A percentile compares a stretch with the other conserved stretches of the same genome.
Conservation (phyloP, 2,113 vertebrate species). For the Salvelinus fontinalis region DNA sequence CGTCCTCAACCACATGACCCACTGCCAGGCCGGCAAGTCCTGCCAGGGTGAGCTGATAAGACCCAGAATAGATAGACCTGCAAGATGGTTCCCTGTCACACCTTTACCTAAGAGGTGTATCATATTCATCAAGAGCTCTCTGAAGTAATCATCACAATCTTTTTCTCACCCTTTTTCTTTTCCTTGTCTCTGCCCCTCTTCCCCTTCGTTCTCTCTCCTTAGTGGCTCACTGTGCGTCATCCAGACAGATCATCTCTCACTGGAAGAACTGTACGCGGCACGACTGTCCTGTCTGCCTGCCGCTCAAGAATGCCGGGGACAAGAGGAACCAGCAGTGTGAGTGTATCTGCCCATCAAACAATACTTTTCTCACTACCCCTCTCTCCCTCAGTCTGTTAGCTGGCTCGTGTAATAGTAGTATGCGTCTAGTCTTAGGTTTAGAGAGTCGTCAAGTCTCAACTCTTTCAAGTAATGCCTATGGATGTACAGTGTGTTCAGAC, state of each 20-base stretch:
- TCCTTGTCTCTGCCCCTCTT: background rate
- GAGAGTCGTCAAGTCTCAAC: too few relatives aligned
- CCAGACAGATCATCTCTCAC: constrained; percentile 98
- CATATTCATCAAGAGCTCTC: background rate
- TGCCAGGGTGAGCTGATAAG: constrained; percentile 86
- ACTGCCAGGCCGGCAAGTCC: constrained; percentile 98
- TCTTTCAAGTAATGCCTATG: too few relatives aligned
- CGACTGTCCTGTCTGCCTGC: constrained; percentile 97
- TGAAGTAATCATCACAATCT: background rate
- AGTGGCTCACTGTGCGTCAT: constrained; percentile 98
- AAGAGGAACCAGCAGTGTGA: constrained; percentile 99
- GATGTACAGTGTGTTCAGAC: too few relatives aligned
- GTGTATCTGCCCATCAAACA: constrained; percentile 60
- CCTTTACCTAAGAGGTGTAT: background rate
- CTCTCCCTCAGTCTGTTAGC: background rate
- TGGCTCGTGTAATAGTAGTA: too few relatives aligned
- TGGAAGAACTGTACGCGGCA: constrained; percentile 99
- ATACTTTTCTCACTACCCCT: background rate
- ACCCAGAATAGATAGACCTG: background rate
- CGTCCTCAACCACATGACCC: constrained; percentile 98
- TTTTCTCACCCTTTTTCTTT: background rate
- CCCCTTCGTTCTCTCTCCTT: constrained; percentile 11
- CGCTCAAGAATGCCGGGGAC: constrained; percentile 97
- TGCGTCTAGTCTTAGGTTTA: too few relatives aligned
- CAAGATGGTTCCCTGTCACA: background rate